These are phyloP conservation scores for Vicugna pacos DNA, from an alignment of 2,113 vertebrate genomes.

Conservation along the genomic window DNA sequence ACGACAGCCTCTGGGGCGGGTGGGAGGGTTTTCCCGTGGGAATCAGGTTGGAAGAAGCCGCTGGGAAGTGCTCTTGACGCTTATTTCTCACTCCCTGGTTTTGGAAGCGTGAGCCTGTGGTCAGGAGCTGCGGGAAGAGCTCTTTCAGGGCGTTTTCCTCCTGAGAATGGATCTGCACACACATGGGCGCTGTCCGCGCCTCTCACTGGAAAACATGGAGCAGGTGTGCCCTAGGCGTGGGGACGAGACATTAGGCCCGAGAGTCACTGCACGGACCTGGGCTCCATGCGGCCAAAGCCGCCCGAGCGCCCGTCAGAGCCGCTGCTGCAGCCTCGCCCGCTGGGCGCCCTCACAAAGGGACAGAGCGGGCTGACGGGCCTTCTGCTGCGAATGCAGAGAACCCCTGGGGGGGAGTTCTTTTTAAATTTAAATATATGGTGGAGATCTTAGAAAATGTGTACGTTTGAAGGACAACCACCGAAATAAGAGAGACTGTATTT, in stretches of 20 bases:
- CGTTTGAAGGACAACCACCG: fast-evolving
- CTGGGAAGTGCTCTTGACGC: not conserved
- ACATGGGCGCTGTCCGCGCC: not conserved
- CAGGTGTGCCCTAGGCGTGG: fast-evolving
- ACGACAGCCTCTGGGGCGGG: fast-evolving
- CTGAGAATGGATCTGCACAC: not conserved
- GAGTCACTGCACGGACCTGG: not conserved
- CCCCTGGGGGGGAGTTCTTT: not conserved
- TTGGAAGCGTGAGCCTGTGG: not conserved
- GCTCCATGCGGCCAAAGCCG: too few species aligned
- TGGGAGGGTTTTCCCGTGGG: not conserved
- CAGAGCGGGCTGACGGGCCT: fast-evolving
- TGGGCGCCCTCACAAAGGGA: not conserved
- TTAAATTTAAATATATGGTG: not conserved
- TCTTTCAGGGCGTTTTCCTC: not conserved
- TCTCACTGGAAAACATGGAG: not conserved
- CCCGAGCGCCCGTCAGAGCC: too few species aligned
- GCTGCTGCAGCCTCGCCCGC: too few species aligned
- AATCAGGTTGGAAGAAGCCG: not conserved
- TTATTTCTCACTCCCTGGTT: too few species aligned
- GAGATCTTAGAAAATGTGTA: not conserved
- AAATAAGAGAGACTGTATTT: not conserved
- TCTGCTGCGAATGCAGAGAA: not conserved
- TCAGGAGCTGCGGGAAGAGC: not conserved
- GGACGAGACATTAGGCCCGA: not conserved